Base-by-base conservation (phyloP, 2,113 vertebrate species). In the western clawed frog (Xenopus tropicalis) region DNA sequence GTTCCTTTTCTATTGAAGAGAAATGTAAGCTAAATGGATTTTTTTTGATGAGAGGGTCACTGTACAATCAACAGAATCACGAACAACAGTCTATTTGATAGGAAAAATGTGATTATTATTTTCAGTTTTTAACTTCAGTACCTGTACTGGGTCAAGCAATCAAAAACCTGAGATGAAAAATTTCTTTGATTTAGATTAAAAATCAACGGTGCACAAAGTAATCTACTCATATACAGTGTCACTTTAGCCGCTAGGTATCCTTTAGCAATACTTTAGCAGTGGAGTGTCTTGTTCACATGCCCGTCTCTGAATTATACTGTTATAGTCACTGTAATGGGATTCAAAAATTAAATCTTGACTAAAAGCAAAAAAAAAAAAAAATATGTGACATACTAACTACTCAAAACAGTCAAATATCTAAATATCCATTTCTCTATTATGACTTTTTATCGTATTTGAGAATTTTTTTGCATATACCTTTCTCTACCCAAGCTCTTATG, bases 131-230 rank as follows among this genome's bases (percentile, higher is more conserved):
- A 72, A 64, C 59, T 54, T 51, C 19, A 29, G 19, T 29, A 16
- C 24, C 9, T 72, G 25, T 42, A 22, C 61, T 43, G 43, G 44
- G 21, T 24, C 44, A 37, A 20, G 25, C n/a, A 56, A 72, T 72
- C 48, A 72, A 56, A 72, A 37, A 13, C 17, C 48, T 64, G 29
- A 61, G 61, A 64, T 72, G 43, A 46, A 56, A 72, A 52, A 65
- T 37, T 24, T 44, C 13, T 72, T 5, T 13, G 25, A 65, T 72
- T 72, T 72, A 42, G 46, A 54, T 72, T 54, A 56, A 72, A 72
- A 65, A 56, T 14, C 70, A 72, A 29, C 42, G 46, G 61, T 72
- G 61, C 70, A 64, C 63, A 71, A 62, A 56, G 61, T 63, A 25
- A 71, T 29, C 16, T 4, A 11, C 24, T n/a, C 51, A 54, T 21